A percentile compares a stretch with the other conserved stretches of the same genome.
Conservation (phyloP, 1,140 invertebrate species). For the Nilaparvata lugens region DNA sequence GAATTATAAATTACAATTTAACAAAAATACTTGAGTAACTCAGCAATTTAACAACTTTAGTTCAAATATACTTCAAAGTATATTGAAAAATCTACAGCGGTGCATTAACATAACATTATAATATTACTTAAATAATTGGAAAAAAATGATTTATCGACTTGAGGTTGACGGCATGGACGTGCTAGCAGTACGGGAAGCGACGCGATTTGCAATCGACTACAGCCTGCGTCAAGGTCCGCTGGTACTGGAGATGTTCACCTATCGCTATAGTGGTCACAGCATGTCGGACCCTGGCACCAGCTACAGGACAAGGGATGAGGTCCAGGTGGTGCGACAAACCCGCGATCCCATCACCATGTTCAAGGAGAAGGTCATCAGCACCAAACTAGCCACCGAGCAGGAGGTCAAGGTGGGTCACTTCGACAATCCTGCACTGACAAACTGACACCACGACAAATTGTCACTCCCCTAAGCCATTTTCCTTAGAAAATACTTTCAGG, state of each 20-base stretch:
- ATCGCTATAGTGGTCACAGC: conserved; percentile 67
- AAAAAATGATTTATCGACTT: no score
- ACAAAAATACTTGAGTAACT: no score
- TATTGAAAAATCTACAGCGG: no score
- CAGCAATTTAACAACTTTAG: no score
- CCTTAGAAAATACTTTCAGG: no score
- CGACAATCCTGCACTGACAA: no score
- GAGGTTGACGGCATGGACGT: conserved; percentile 97
- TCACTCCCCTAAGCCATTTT: no score
- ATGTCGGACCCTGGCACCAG: conserved; percentile 76
- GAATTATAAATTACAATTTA: no score
- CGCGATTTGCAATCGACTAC: conserved; percentile 69
- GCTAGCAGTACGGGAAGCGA: conserved; percentile 80
- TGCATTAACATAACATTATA: no score
- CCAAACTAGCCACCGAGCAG: conserved; percentile 57
- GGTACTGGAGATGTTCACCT: conserved; percentile 80
- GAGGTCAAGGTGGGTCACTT: conserved; percentile 80
- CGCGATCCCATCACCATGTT: conserved; percentile 83
- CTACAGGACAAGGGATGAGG: conserved; percentile 76
- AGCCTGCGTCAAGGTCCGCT: conserved; percentile 79
- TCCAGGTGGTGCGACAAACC: conserved; percentile 80
- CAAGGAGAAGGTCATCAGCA: conserved; percentile 62
- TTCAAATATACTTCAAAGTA: no score
- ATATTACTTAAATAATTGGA: no score
- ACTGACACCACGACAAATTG: no score